Evolutionary conservation across 2,888 invertebrate genomes (phyloP).

Genomic region (Physocephala rufipes): DNA sequence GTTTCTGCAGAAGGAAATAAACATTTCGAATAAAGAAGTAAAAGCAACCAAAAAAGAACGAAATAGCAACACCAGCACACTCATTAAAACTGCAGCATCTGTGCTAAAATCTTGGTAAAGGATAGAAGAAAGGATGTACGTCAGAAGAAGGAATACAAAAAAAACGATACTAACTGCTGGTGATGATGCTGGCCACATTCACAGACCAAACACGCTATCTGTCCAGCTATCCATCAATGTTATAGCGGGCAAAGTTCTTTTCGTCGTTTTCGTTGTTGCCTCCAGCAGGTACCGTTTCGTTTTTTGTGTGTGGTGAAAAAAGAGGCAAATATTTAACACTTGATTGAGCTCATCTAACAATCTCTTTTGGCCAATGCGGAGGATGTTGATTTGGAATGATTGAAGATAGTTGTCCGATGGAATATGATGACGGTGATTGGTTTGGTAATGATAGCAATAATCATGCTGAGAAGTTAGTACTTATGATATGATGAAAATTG

Average conservation of each 20-base stretch:
- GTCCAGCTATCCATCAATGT: constrained; percentile 33
- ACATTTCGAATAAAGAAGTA: not conserved
- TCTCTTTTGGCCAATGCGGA: constrained; percentile 24
- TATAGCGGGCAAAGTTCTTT: constrained; percentile 15
- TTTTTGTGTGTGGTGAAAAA: constrained; percentile 19
- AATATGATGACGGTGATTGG: constrained; percentile 45
- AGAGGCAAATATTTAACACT: constrained; percentile 32
- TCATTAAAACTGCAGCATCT: constrained; percentile 31
- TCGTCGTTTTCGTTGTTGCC: constrained; percentile 11
- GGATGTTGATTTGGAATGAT: constrained; percentile 27
- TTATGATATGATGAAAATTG: not conserved
- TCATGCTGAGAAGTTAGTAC: not conserved
- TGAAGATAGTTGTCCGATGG: constrained; percentile 30
- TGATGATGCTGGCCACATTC: constrained; percentile 7
- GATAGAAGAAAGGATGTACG: not conserved
- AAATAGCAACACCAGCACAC: not conserved
- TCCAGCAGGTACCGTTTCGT: not conserved
- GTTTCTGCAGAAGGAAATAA: constrained; percentile 11
- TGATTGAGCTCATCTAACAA: constrained; percentile 32
- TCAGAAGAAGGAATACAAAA: not conserved
- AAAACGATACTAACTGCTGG: constrained; percentile 6
- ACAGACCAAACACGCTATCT: constrained; percentile 27
- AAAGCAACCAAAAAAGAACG: not conserved
- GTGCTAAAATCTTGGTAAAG: constrained; percentile 7
- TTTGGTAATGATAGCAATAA: not conserved